phyloP scores from a whole-genome alignment of 2,797 vertebrate species.

The Mormyrus hasselquistii region DNA sequence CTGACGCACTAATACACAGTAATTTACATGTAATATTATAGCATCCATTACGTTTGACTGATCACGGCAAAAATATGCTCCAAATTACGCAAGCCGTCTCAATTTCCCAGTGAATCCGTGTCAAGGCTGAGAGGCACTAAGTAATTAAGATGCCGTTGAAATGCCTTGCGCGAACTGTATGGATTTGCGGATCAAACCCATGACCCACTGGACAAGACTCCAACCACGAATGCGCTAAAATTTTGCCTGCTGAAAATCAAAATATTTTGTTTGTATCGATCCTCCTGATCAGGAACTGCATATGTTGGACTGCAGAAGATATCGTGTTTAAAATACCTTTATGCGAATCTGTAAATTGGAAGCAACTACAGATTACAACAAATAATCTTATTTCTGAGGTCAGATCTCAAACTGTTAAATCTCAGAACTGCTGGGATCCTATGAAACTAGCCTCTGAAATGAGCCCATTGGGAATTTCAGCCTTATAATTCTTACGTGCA shows the following conservation, averaged over 20 bases:
- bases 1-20: neutral
- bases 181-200: neutral
- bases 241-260: neutral
- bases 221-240: neutral
- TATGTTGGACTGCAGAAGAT: neutral
- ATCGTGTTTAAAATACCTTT: neutral
- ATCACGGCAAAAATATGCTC: neutral
- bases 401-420: neutral
- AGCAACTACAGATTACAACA: neutral
- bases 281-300: neutral
- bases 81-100: neutral
- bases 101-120: neutral
- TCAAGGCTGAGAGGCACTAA: neutral
- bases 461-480: neutral
- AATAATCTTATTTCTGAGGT: neutral
- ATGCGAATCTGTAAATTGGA: neutral
- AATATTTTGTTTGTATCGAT: neutral
- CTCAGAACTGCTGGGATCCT: neutral
- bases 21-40: neutral
- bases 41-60: neutral
- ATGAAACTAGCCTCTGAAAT: slow-evolving; percentile 8
- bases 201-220: neutral
- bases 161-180: neutral
- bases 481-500: neutral
- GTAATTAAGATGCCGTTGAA: neutral